These are phyloP conservation scores for Euzetes globulus DNA, from an alignment of 2,888 invertebrate genomes.

Conservation along the genomic window DNA sequence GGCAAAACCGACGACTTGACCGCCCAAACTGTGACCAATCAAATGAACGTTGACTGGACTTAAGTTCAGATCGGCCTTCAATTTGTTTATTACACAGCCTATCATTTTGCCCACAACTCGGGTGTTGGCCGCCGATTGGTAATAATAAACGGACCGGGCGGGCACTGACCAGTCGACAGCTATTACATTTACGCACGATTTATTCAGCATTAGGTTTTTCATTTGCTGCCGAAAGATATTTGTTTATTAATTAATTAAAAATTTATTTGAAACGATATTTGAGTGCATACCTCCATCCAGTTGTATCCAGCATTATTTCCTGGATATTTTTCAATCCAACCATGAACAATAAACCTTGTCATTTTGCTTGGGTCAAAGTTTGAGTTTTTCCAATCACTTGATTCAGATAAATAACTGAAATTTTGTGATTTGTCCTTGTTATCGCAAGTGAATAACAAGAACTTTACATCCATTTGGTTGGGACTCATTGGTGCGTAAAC, in stretches of 20 bases:
- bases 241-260: background rate
- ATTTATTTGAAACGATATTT: background rate
- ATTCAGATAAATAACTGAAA: background rate
- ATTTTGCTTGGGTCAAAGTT: background rate
- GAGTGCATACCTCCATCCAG: background rate
- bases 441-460: conserved; percentile 7
- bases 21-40: background rate
- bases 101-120: background rate
- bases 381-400: background rate
- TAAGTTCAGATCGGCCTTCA: background rate
- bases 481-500: conserved; percentile 1
- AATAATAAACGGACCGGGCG: no score
- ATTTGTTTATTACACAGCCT: background rate
- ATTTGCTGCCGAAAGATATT: background rate
- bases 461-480: conserved; percentile 24
- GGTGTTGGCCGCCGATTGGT: background rate
- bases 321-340: background rate
- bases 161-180: no score
- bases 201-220: background rate
- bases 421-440: background rate
- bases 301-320: background rate
- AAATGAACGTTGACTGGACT: background rate
- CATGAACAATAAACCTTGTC: background rate
- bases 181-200: background rate
- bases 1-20: background rate